Conservation (phyloP, 2,888 invertebrate genomes). For the Drosophila koepferae region DNA sequence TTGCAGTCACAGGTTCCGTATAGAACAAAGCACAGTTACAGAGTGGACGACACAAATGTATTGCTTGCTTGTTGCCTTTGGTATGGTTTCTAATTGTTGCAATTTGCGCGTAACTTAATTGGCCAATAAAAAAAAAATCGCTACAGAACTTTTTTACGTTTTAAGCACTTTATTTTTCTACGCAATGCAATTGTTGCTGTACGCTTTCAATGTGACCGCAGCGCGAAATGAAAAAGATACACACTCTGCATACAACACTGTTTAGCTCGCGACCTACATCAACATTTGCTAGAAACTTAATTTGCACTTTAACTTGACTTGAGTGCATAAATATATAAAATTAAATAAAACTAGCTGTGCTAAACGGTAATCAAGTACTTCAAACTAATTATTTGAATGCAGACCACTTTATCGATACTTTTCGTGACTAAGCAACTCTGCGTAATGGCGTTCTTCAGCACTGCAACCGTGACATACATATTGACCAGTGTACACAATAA, state of each 20-base stretch:
- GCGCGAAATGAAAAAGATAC: not conserved
- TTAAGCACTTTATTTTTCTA: slow-evolving; percentile 58
- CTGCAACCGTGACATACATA: slow-evolving; percentile 37
- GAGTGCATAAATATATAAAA: not conserved
- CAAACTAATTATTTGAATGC: not conserved
- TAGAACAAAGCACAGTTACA: slow-evolving; percentile 51
- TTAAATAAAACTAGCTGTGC: not conserved
- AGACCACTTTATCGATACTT: not conserved
- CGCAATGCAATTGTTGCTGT: slow-evolving; percentile 73
- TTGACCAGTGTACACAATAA: slow-evolving; percentile 45
- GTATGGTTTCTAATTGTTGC: slow-evolving; percentile 11
- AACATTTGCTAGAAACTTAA: not conserved
- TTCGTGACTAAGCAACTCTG: slow-evolving; percentile 1
- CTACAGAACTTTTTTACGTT: slow-evolving; percentile 17
- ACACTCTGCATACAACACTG: slow-evolving; percentile 15
- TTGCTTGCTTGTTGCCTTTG: slow-evolving; percentile 8
- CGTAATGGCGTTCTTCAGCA: slow-evolving; percentile 22
- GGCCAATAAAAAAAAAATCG: slow-evolving; percentile 12
- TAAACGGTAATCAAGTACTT: not conserved
- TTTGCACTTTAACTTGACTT: too few species aligned
- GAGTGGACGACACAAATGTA: slow-evolving; percentile 25
- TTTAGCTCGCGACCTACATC: slow-evolving; percentile 14
- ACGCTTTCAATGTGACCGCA: slow-evolving; percentile 41
- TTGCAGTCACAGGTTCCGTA: slow-evolving; percentile 25
- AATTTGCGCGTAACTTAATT: slow-evolving; percentile 26